Conservation (phyloP, 1,140 invertebrate species). For the Papilio helenus region DNA sequence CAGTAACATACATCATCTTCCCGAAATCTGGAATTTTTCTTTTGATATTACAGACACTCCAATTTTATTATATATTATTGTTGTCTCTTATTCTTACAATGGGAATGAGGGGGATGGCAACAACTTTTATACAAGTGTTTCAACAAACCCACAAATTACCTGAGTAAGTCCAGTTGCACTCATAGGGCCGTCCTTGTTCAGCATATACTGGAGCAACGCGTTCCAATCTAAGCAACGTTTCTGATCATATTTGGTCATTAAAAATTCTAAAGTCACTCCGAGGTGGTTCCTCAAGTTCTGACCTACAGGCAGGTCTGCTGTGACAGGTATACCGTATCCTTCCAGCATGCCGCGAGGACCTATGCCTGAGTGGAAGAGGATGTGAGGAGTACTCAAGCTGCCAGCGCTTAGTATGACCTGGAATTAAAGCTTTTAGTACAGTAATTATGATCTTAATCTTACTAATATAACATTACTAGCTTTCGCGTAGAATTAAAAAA, state of each 20-base stretch:
- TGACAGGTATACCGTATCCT: constrained; percentile 84
- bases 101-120: neutral
- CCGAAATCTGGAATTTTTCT: no score
- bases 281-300: constrained; percentile 88
- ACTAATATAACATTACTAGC: no score
- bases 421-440: constrained; percentile 17
- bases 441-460: no score
- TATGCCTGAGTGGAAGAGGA: constrained; percentile 88
- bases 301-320: constrained; percentile 87
- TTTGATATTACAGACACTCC: no score
- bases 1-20: no score
- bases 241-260: constrained; percentile 77
- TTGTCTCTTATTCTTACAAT: neutral
- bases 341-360: constrained; percentile 84
- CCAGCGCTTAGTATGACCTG: constrained; percentile 87
- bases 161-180: constrained; percentile 84
- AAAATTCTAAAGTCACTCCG: constrained; percentile 82
- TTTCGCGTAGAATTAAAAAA: no score
- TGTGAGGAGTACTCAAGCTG: constrained; percentile 84
- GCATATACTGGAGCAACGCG: constrained; percentile 83
- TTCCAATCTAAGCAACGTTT: constrained; percentile 84
- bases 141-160: constrained; percentile 37
- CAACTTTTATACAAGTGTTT: neutral
- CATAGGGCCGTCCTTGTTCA: constrained; percentile 84
- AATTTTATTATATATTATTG: no score